Evolutionary conservation across 2,113 vertebrate genomes (phyloP).

Genomic region (Mesoclemmys tuberculata): DNA sequence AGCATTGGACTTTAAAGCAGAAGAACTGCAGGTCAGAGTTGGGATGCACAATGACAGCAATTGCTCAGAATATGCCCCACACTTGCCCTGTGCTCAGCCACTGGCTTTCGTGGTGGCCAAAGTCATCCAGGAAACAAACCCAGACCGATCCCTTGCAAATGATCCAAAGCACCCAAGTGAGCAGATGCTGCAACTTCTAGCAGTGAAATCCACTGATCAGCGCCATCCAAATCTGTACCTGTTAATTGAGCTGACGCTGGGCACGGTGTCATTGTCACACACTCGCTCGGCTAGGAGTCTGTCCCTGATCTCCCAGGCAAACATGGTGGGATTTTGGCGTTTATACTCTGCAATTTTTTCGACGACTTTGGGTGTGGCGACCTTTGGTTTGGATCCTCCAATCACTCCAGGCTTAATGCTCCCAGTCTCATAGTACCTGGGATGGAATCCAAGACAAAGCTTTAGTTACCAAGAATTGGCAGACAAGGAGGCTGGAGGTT

Average conservation of each 20-base stretch:
- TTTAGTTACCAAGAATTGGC: neutral
- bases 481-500: constrained; percentile 16
- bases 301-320: constrained; percentile 99
- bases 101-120: neutral
- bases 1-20: accelerated
- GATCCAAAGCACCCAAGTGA: accelerated
- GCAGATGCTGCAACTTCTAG: accelerated
- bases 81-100: neutral
- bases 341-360: constrained; percentile 99
- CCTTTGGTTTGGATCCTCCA: constrained; percentile 99
- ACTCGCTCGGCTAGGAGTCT: constrained; percentile 95
- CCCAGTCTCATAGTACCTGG: constrained; percentile 98
- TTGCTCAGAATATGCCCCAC: accelerated
- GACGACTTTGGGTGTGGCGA: constrained; percentile 99
- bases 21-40: accelerated
- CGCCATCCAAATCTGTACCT: constrained; percentile 78
- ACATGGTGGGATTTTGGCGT: constrained; percentile 99
- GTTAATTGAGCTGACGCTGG: constrained; percentile 99
- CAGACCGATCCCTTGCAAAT: neutral
- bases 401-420: constrained; percentile 99
- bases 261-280: constrained; percentile 98
- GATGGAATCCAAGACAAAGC: constrained; percentile 64
- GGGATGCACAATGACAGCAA: accelerated
- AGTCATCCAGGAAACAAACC: accelerated
- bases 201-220: accelerated